These are phyloP conservation scores for Drosophila nigricruria DNA, from an alignment of 2,888 invertebrate species.

Conservation along the genomic window DNA sequence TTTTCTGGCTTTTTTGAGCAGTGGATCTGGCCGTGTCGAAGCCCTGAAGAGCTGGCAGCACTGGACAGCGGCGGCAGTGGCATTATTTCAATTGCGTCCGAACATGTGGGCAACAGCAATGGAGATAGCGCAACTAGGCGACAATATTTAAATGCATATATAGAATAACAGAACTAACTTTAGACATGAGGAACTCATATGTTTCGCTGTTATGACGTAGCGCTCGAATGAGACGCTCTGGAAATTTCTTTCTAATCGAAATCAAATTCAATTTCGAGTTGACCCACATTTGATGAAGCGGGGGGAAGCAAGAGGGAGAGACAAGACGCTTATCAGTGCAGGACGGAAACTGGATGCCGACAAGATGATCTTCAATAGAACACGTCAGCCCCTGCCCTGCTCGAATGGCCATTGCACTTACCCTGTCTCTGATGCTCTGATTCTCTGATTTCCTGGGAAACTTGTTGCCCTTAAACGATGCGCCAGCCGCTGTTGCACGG, in stretches of 20 bases:
- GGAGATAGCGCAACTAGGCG: slow-evolving; percentile 14
- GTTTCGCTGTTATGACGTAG: slow-evolving; percentile 41
- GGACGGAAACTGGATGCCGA: slow-evolving; percentile 60
- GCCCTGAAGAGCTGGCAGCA: too few relatives aligned
- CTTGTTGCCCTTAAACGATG: slow-evolving; percentile 56
- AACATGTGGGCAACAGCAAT: slow-evolving; percentile 39
- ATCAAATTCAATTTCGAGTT: slow-evolving; percentile 55
- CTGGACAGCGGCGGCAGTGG: slow-evolving; percentile 30
- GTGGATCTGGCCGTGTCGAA: too few relatives aligned
- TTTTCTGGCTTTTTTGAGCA: too few relatives aligned
- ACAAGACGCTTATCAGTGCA: slow-evolving; percentile 60
- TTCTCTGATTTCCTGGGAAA: slow-evolving; percentile 42
- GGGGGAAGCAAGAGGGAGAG: background rate
- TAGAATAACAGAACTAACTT: slow-evolving; percentile 6
- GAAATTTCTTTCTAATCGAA: slow-evolving; percentile 73
- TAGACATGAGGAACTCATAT: slow-evolving; percentile 35
- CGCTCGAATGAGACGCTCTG: slow-evolving; percentile 16
- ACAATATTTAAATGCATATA: slow-evolving; percentile 36
- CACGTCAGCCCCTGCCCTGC: slow-evolving; percentile 58
- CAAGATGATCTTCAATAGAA: slow-evolving; percentile 31
- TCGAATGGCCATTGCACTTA: slow-evolving; percentile 14
- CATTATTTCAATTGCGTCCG: slow-evolving; percentile 47
- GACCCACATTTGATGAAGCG: slow-evolving; percentile 56
- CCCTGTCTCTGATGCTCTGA: slow-evolving; percentile 26
- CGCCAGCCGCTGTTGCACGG: slow-evolving; percentile 1